These are phyloP conservation scores for Drosophila obscura DNA, from an alignment of 1,140 invertebrate genomes.

Conservation along the genomic window DNA sequence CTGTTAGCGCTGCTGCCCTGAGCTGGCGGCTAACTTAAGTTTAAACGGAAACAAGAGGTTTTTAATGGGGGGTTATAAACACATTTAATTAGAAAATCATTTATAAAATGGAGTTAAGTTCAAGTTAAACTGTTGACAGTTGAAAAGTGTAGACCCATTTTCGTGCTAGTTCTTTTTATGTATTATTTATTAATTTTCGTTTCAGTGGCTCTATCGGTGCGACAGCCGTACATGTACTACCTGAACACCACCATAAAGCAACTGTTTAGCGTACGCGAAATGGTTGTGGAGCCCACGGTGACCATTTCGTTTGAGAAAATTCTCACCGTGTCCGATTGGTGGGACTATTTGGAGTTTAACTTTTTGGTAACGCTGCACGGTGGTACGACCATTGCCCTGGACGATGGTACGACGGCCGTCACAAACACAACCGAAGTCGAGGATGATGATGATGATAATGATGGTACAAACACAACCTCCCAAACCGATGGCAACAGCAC, in stretches of 20 bases:
- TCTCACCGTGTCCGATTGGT: slow-evolving; percentile 68
- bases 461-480: not conserved
- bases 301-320: slow-evolving; percentile 61
- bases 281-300: slow-evolving; percentile 47
- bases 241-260: slow-evolving; percentile 70
- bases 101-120: too few species aligned
- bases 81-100: too few species aligned
- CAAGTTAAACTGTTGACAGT: too few species aligned
- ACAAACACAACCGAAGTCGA: not conserved
- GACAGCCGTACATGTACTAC: slow-evolving; percentile 75
- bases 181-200: not conserved
- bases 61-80: too few species aligned
- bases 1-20: too few species aligned
- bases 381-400: slow-evolving; percentile 10
- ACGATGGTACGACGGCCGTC: not conserved
- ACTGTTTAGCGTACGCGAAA: slow-evolving; percentile 55
- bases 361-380: slow-evolving; percentile 67
- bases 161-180: too few species aligned
- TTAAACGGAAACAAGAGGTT: too few species aligned
- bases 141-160: too few species aligned
- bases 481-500: too few species aligned
- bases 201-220: slow-evolving; percentile 64
- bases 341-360: slow-evolving; percentile 59
- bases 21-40: too few species aligned
- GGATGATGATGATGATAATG: not conserved